Percentiles rank a stretch among this genome's conserved stretches.
Evolutionary conservation across 1,140 invertebrate species (phyloP).

Genomic region (Zaprionus lachaisei): DNA sequence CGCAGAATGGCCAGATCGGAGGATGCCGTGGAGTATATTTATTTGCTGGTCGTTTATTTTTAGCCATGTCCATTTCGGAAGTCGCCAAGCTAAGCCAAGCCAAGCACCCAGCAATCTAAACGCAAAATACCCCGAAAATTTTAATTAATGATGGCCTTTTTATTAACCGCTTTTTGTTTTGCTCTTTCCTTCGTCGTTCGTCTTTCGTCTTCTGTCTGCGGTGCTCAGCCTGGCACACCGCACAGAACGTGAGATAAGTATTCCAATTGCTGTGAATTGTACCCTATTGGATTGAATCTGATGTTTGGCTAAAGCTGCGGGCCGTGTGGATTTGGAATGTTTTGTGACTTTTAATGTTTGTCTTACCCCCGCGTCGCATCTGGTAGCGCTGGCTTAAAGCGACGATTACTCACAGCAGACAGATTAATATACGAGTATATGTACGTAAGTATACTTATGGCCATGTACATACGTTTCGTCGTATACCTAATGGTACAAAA

Average conservation of each 20-base stretch:
- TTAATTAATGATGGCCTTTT: conserved; percentile 74
- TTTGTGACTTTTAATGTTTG: conserved; percentile 23
- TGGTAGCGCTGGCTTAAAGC: conserved; percentile 23
- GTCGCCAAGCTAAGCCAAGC: conserved; percentile 36
- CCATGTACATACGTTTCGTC: not conserved
- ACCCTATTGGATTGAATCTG: conserved; percentile 7
- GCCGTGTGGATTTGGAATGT: conserved; percentile 21
- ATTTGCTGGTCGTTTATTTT: conserved; percentile 66
- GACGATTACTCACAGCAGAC: conserved; percentile 61
- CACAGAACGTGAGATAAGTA: conserved; percentile 42
- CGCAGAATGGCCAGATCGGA: conserved; percentile 48
- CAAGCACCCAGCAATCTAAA: conserved; percentile 24
- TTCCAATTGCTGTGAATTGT: conserved; percentile 16
- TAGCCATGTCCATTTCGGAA: conserved; percentile 72
- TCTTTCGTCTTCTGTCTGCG: not conserved
- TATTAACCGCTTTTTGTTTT: conserved; percentile 20
- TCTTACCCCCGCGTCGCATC: conserved; percentile 10
- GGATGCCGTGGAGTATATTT: conserved; percentile 64
- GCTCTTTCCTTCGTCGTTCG: not conserved
- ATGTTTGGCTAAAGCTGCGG: conserved; percentile 29
- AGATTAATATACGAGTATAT: conserved; percentile 55
- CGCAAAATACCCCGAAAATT: conserved; percentile 43
- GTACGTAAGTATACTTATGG: conserved; percentile 27
- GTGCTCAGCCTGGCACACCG: conserved; percentile 7
- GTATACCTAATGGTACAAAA: conserved; percentile 39